These are phyloP conservation scores for Ophonus ardosiacus DNA, from an alignment of 2,888 invertebrate species.

Conservation along the genomic window DNA sequence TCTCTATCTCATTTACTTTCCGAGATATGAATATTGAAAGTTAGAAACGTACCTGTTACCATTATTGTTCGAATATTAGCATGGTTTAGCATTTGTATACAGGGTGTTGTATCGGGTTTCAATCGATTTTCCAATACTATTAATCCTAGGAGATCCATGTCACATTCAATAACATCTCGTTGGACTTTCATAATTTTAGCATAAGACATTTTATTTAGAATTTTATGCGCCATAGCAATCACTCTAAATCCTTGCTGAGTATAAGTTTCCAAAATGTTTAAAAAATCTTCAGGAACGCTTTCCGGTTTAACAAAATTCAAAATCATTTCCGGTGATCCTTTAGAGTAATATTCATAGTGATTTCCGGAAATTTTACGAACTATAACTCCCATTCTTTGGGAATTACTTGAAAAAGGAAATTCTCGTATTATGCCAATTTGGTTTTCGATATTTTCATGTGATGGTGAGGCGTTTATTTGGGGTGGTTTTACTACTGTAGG, in stretches of 20 bases:
- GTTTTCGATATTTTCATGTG: slow-evolving; percentile 75
- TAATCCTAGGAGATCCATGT: slow-evolving; percentile 90
- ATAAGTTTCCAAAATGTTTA: slow-evolving; percentile 87
- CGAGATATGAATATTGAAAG: neutral
- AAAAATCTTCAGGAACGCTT: slow-evolving; percentile 90
- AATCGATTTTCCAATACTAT: slow-evolving; percentile 96
- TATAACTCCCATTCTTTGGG: slow-evolving; percentile 95
- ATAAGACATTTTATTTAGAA: slow-evolving; percentile 82
- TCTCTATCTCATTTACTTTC: too few species aligned
- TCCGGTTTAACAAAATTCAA: slow-evolving; percentile 85
- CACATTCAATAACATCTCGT: slow-evolving; percentile 88
- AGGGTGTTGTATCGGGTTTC: slow-evolving; percentile 91
- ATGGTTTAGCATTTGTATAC: slow-evolving; percentile 87
- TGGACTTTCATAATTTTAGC: slow-evolving; percentile 86
- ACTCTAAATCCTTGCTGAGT: slow-evolving; percentile 96
- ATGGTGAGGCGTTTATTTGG: slow-evolving; percentile 66
- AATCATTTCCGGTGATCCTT: slow-evolving; percentile 96
- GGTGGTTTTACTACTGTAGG: slow-evolving; percentile 90
- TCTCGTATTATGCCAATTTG: slow-evolving; percentile 84
- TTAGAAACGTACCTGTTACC: slow-evolving; percentile 87
- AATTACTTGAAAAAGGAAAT: slow-evolving; percentile 87
- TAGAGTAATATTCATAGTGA: slow-evolving; percentile 87
- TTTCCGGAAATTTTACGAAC: slow-evolving; percentile 85
- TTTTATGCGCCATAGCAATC: slow-evolving; percentile 90
- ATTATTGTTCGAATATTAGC: slow-evolving; percentile 96